These are phyloP conservation scores for Argynnis bischoffii DNA, from an alignment of 2,888 invertebrate genomes.

Conservation along the genomic window DNA sequence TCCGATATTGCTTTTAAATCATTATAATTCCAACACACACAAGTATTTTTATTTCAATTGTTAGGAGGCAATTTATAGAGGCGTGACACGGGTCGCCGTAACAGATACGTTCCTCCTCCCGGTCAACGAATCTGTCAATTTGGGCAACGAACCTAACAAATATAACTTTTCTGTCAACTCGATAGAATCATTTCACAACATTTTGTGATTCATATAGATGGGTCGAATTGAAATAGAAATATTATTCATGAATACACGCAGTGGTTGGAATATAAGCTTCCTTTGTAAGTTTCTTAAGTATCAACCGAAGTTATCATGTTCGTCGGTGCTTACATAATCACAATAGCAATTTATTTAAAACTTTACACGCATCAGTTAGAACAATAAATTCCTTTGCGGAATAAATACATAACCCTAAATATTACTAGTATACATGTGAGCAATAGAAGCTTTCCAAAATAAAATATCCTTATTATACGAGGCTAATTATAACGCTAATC, in stretches of 20 bases:
- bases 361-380: too few relatives aligned
- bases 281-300: neutral
- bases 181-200: conserved; percentile 38
- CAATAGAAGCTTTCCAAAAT: too few relatives aligned
- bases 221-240: conserved; percentile 17
- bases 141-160: conserved; percentile 60
- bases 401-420: too few relatives aligned
- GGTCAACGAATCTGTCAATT: conserved; percentile 73
- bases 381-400: too few relatives aligned
- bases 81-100: conserved; percentile 71
- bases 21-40: conserved; percentile 29
- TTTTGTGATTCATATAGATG: conserved; percentile 25
- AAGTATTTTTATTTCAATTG: conserved; percentile 63
- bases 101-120: conserved; percentile 59
- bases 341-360: too few relatives aligned
- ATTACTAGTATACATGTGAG: too few relatives aligned
- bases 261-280: neutral
- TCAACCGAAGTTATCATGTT: too few relatives aligned
- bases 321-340: too few relatives aligned
- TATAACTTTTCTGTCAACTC: conserved; percentile 46
- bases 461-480: too few relatives aligned
- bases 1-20: conserved; percentile 19
- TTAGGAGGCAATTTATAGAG: conserved; percentile 62
- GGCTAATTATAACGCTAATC: too few relatives aligned
- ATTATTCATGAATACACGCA: conserved; percentile 13